A percentile compares a stretch with the other conserved stretches of the same genome.
Evolutionary conservation across 1,140 invertebrate genomes (phyloP).

Genomic region (Brachionus koreanus): DNA sequence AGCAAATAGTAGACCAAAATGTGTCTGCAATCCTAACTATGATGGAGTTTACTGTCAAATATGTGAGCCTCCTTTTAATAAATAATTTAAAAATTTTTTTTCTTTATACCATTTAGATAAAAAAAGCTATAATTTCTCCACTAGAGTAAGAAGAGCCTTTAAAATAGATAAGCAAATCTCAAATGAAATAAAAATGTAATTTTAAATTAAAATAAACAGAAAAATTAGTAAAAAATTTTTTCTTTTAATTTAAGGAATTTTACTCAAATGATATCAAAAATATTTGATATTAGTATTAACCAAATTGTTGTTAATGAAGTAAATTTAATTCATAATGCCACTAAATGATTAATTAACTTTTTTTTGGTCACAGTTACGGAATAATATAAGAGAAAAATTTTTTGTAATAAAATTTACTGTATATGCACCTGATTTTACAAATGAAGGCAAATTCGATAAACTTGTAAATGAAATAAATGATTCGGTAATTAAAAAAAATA

Average conservation of each 20-base stretch:
- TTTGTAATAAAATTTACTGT: neutral
- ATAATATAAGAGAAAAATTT: conserved; percentile 16
- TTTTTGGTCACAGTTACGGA: neutral
- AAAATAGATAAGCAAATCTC: neutral
- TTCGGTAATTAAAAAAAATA: neutral
- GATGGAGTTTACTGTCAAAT: conserved; percentile 40
- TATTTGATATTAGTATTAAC: neutral
- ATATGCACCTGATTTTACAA: conserved; percentile 30
- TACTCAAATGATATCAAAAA: neutral
- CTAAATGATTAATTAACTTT: neutral
- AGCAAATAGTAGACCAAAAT: conserved; percentile 39
- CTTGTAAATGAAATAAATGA: neutral
- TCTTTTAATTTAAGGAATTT: conserved; percentile 1
- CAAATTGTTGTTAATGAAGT: conserved; percentile 33
- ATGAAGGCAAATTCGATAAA: neutral
- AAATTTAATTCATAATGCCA: neutral
- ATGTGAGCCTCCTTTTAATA: neutral
- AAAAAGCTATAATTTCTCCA: conserved; percentile 37
- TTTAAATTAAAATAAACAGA: neutral
- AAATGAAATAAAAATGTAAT: conserved; percentile 1
- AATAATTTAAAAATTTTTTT: neutral
- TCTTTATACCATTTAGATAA: neutral
- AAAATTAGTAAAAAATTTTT: neutral
- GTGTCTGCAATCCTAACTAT: conserved; percentile 18
- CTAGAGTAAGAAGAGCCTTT: neutral